These are phyloP conservation scores for Myiopsitta monachus DNA, from an alignment of 2,113 vertebrate species.

Conservation along the genomic window DNA sequence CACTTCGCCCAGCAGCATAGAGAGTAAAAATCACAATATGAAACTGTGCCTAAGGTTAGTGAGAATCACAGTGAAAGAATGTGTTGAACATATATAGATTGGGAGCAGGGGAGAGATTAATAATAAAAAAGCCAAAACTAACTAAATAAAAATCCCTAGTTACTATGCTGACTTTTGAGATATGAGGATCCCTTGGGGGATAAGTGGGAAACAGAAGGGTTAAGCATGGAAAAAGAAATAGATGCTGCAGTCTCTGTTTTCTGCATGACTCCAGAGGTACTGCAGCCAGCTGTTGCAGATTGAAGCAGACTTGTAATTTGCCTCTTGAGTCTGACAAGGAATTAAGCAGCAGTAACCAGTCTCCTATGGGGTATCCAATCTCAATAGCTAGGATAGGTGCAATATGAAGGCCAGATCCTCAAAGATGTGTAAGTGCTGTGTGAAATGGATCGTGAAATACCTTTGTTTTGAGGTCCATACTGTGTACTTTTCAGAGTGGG, in stretches of 20 bases:
- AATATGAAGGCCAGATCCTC: neutral
- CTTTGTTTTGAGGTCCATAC: neutral
- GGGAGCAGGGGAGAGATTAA: neutral
- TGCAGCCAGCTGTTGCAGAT: neutral
- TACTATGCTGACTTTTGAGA: neutral
- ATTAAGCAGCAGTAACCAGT: neutral
- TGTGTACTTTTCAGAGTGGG: neutral
- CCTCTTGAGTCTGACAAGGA: neutral
- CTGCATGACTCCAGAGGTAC: neutral
- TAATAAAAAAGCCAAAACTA: neutral
- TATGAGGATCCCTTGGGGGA: neutral
- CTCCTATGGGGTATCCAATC: neutral
- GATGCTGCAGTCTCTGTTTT: neutral
- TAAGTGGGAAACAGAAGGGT: neutral
- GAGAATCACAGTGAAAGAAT: neutral
- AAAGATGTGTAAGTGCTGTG: neutral
- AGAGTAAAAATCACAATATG: neutral
- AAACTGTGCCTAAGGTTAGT: neutral
- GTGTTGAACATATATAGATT: neutral
- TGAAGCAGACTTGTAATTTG: neutral
- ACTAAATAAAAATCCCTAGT: rapidly evolving
- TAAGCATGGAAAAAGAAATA: neutral
- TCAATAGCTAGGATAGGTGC: neutral
- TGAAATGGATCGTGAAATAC: neutral
- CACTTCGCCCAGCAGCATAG: neutral